Evolutionary conservation across 2,797 vertebrate species (phyloP).

Genomic region (Danio jaintianensis): DNA sequence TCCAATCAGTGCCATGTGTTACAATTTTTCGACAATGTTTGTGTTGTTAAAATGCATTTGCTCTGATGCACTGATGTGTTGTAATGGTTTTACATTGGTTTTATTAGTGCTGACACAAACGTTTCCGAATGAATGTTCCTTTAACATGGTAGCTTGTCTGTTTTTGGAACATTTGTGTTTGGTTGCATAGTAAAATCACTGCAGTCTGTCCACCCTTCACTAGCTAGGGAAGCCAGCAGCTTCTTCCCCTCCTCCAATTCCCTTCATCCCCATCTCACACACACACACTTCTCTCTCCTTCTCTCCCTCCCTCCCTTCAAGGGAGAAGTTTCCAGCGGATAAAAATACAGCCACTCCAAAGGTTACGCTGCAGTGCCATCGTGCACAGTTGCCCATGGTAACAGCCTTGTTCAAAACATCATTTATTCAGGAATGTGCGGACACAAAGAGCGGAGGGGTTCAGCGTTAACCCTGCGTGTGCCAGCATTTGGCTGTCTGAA

Average conservation of each 20-base stretch:
- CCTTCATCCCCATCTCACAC: slow-evolving; percentile 34
- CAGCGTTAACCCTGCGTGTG: slow-evolving; percentile 73
- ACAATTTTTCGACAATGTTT: background rate
- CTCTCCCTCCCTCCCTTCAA: slow-evolving; percentile 63
- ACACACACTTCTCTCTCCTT: slow-evolving; percentile 56
- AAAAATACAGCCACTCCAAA: slow-evolving; percentile 81
- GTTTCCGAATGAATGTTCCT: background rate
- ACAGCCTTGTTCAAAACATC: slow-evolving; percentile 81
- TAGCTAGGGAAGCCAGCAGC: slow-evolving; percentile 68
- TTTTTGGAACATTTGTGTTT: slow-evolving; percentile 44
- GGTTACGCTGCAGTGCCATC: slow-evolving; percentile 77
- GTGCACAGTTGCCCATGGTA: slow-evolving; percentile 80
- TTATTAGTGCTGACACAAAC: slow-evolving; percentile 4
- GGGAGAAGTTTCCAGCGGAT: slow-evolving; percentile 74
- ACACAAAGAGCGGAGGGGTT: slow-evolving; percentile 73
- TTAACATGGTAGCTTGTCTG: slow-evolving; percentile 7
- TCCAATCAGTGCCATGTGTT: background rate
- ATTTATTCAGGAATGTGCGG: slow-evolving; percentile 85
- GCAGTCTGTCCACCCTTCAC: slow-evolving; percentile 70
- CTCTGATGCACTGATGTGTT: background rate
- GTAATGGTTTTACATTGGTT: background rate
- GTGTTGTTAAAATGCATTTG: background rate
- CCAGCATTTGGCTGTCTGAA: slow-evolving; percentile 15
- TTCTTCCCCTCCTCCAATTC: slow-evolving; percentile 45
- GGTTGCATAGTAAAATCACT: slow-evolving; percentile 64